Evolutionary conservation across 2,888 invertebrate genomes (phyloP).

Genomic region (Sphecodes monilicornis): DNA sequence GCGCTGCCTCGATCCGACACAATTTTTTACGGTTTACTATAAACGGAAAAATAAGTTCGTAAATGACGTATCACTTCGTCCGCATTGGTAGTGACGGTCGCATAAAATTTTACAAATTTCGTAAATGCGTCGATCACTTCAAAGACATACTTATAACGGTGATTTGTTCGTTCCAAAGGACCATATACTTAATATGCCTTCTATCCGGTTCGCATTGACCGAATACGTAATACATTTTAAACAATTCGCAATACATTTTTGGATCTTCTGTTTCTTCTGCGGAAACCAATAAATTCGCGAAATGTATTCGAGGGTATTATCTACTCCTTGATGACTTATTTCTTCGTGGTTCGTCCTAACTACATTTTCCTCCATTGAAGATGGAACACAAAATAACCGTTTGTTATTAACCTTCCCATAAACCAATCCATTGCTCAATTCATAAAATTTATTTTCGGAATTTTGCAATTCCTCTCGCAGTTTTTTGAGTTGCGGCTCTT

Average conservation of each 20-base stretch:
- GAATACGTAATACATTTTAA: slow-evolving; percentile 20
- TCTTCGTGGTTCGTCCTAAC: slow-evolving; percentile 13
- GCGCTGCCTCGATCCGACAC: not conserved
- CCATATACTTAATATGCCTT: not conserved
- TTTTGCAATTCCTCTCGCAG: too few relatives aligned
- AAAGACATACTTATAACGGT: not conserved
- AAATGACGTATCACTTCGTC: not conserved
- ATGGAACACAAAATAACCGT: slow-evolving; percentile 21
- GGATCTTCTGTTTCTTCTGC: not conserved
- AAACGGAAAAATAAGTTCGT: not conserved
- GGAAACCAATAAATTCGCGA: slow-evolving; percentile 28
- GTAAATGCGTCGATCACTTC: not conserved
- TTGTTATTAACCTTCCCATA: slow-evolving; percentile 4
- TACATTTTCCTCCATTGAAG: slow-evolving; percentile 13
- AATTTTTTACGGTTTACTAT: not conserved
- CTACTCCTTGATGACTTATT: slow-evolving; percentile 18
- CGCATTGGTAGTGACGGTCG: not conserved
- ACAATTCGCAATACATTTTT: slow-evolving; percentile 12
- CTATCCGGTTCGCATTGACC: slow-evolving; percentile 1
- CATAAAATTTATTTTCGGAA: slow-evolving; percentile 10
- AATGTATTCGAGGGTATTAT: slow-evolving; percentile 22
- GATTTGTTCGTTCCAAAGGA: not conserved
- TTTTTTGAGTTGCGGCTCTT: too few relatives aligned
- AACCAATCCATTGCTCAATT: slow-evolving; percentile 15
- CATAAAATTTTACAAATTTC: not conserved